Base-by-base conservation (phyloP, 2,797 vertebrate species). In the Lagocephalus sceleratus region DNA sequence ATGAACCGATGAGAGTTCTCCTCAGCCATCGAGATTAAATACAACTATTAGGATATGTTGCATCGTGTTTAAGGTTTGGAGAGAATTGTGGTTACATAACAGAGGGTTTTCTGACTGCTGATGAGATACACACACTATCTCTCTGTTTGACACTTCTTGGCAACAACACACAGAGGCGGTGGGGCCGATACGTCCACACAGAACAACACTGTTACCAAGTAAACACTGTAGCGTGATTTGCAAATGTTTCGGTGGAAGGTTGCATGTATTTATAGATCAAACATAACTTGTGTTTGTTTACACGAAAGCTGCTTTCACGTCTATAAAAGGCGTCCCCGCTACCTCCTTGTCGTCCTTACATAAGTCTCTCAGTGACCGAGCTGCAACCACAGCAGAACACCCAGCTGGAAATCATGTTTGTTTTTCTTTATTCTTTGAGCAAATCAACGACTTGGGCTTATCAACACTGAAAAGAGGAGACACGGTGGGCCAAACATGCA, bases 151-250 rank as follows among this genome's bases (percentile, higher is more conserved):
- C 53, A 29, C 2, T 3, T 19, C 16, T 17, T 21, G 47, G 40
- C 21, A 7, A 7, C 25, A 26, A 40, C 10, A 17, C 7, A 5
- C 0, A 20, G 0, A 44, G 11, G 51, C 15, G 0, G 0, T 2
- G 1, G 1, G 0, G 6, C 20, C 7, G 7, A 45, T 0, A 15
- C 21, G 16, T 15, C n/a, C 16, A 9, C 7, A 5, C 17, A 25
- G 9, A 12, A 42, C 38, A n/a, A 47, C 7, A 26, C 7, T 26
- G 46, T 47, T 47, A 12, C 20, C 43, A 54, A 32, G 22, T 43
- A 21, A n/a, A 26, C 22, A 2, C 8, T 19, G 6, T 6, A 44
- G 9, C 25, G 20, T 40, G 10, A 39, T 32, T 14, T 17, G 16
- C 23, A 32, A 32, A 48, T 9, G 25, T 17, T 43, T 40, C 6